Evolutionary conservation across 2,888 invertebrate genomes (phyloP), one percentile per base, ranked within the genome.

Genomic region (Drosophila pseudotalamancana): DNA sequence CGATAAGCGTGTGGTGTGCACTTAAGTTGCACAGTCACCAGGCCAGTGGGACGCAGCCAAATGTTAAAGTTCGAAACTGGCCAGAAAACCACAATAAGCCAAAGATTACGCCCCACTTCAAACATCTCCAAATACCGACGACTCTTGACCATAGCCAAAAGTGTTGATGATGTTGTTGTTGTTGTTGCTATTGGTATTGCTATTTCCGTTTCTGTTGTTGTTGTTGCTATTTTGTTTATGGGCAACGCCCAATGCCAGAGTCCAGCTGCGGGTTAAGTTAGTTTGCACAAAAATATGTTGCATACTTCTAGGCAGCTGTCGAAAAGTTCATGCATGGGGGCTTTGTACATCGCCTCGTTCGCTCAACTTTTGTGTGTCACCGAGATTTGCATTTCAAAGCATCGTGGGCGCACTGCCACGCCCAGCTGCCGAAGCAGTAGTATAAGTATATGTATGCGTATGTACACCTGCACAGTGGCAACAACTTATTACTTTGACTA

Each of bases 1-100:
- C 87, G 87, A 80, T 80, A 86, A 86, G 80, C 84, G 81, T 86
- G 86, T 76, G 70, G 72, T 68, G 66, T 81, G 80, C 80, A 82
- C 83, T 80, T 72, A 78, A 85, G 86, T 83, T 81, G 80, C 71
- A 79, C 61, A 79, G 61, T 72, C 54, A 54, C 50, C 48, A 50
- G 40, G 42, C 34, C 51, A 62, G 59, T 45, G 63, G 56, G 54
- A 66, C 62, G 57, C 54, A 21, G 55, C 39, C 51, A 61, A 77
- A 76, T 64, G 56, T 50, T 59, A 78, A 84, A 83, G 77, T 87
- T 85, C 74, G 73, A 68, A 82, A 81, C 84, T 83, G 71, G 83
- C 54, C 81, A 70, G 69, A 61, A 70, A 72, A 73, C 83, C 74
- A 77, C 79, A 84, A 77, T 87, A 87, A 86, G 81, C 84, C 74